phyloP scores from a whole-genome alignment of 2,113 vertebrate species.

The Plestiodon gilberti region DNA sequence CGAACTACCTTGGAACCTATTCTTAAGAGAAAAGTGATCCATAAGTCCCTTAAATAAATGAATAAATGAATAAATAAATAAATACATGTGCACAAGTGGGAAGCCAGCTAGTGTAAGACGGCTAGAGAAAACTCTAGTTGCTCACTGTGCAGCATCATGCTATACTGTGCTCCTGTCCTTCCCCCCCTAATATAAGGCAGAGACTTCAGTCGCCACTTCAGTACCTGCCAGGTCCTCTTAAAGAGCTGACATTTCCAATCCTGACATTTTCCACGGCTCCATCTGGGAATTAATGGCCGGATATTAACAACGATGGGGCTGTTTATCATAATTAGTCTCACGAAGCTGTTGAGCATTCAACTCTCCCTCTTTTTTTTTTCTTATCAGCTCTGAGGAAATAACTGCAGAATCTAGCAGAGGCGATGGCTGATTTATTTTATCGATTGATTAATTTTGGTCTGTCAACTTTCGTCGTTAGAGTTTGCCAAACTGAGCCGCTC shows the following conservation, averaged over 20 bases:
- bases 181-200: slow-evolving; percentile 50
- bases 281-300: slow-evolving; percentile 76
- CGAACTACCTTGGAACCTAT: background rate
- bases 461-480: slow-evolving; percentile 64
- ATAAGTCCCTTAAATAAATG: background rate
- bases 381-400: slow-evolving; percentile 65
- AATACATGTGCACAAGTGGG: background rate
- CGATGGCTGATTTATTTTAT: slow-evolving; percentile 67
- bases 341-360: slow-evolving; percentile 72
- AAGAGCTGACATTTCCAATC: slow-evolving; percentile 74
- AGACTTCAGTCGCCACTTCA: slow-evolving; percentile 62
- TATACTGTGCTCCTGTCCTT: slow-evolving; percentile 54
- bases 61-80: background rate
- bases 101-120: background rate
- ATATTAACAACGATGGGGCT: slow-evolving; percentile 72
- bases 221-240: slow-evolving; percentile 73
- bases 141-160: slow-evolving; percentile 39
- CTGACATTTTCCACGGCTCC: slow-evolving; percentile 75
- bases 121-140: background rate
- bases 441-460: slow-evolving; percentile 72
- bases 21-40: background rate
- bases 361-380: slow-evolving; percentile 47
- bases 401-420: slow-evolving; percentile 62
- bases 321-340: slow-evolving; percentile 77
- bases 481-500: slow-evolving; percentile 51